These are phyloP conservation scores for Pseudomyrmex concolor DNA, from an alignment of 1,140 invertebrate species.

Conservation along the genomic window DNA sequence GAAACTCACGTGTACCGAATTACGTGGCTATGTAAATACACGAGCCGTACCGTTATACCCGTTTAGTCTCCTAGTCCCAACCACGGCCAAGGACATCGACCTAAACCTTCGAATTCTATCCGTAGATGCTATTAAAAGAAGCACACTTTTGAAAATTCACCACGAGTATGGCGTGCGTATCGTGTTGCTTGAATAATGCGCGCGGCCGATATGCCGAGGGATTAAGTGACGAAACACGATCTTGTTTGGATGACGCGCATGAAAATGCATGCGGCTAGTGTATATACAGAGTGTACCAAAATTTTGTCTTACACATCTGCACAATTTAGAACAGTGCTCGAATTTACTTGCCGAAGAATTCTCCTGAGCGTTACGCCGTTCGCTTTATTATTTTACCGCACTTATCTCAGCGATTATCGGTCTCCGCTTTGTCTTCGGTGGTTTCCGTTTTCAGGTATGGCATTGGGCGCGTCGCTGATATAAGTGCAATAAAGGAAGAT, in stretches of 20 bases:
- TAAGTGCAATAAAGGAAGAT: no score
- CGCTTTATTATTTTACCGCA: no score
- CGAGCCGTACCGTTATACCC: conserved; percentile 71
- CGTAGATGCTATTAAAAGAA: conserved; percentile 19
- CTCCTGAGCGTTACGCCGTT: no score
- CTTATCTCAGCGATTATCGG: no score
- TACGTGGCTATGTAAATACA: conserved; percentile 68
- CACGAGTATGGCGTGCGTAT: neutral
- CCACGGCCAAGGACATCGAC: conserved; percentile 67
- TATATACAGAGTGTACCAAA: no score
- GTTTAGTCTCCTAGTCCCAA: conserved; percentile 22
- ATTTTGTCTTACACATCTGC: no score
- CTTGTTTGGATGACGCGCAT: neutral
- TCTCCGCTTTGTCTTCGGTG: no score
- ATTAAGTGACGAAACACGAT: conserved; percentile 36
- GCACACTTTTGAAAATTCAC: conserved; percentile 19
- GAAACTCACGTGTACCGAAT: conserved; percentile 68
- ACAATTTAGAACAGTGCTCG: no score
- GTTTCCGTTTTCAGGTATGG: no score
- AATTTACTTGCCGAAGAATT: no score
- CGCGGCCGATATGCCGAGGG: neutral
- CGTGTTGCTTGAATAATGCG: conserved; percentile 12
- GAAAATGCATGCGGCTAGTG: neutral
- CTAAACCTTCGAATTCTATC: conserved; percentile 66
- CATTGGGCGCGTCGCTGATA: no score